Percentiles rank a stretch among this genome's conserved stretches.
Conservation (phyloP, 2,113 vertebrate genomes). For the Alexandromys fortis region DNA sequence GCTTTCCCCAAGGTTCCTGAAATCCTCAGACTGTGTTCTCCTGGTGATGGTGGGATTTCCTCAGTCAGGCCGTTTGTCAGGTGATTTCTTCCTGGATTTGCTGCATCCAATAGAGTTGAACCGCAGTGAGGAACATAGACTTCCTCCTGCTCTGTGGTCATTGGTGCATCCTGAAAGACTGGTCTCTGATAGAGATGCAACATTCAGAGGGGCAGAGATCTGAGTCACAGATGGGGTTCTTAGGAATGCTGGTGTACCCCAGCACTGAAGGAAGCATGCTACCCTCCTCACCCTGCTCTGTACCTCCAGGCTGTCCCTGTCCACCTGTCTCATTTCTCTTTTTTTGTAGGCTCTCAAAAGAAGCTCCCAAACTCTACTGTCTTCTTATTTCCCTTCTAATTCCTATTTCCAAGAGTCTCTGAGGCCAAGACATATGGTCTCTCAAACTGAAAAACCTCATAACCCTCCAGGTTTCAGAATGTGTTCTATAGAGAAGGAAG, state of each 20-base stretch:
- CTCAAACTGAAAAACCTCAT: neutral
- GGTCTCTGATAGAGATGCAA: neutral
- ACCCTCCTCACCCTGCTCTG: accelerated
- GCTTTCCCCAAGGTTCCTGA: neutral
- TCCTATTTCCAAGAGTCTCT: neutral
- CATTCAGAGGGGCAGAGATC: neutral
- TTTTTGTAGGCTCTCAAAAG: neutral
- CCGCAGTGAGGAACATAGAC: neutral
- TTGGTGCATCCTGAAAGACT: neutral
- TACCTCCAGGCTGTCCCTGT: neutral
- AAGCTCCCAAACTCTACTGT: neutral
- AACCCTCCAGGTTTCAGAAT: neutral
- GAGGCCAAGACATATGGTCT: neutral
- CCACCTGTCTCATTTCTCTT: conserved; percentile 24
- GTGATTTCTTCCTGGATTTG: neutral
- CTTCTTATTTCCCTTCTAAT: neutral
- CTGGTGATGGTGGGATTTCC: neutral
- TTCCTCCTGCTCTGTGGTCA: neutral
- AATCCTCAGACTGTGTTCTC: neutral
- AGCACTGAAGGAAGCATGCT: neutral
- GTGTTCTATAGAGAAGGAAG: neutral
- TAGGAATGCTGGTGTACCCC: too few species aligned
- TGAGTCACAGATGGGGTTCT: neutral
- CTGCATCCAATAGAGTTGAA: neutral
- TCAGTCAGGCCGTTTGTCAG: neutral